Base-by-base conservation (phyloP, 2,113 vertebrate species). In the Alligator mississippiensis region DNA sequence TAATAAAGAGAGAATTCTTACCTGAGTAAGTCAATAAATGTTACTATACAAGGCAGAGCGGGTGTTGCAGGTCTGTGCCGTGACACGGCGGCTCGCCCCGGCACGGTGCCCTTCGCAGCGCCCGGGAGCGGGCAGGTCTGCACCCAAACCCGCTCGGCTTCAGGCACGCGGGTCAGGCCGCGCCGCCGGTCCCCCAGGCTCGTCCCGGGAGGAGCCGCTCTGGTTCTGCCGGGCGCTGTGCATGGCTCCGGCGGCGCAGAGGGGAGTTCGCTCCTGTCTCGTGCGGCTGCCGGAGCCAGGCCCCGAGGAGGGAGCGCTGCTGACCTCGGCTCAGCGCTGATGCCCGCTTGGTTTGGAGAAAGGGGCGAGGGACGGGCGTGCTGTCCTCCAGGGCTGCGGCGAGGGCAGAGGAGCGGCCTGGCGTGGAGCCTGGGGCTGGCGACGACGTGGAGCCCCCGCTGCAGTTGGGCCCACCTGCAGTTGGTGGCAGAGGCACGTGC, bases 1-100 rank as follows among this genome's bases (percentile, higher is more conserved):
- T 98, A 95, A 98, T 97, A 98, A 98, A 97, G 97, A 96, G 96
- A 97, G 96, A 97, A 96, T 97, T 97, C 96, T 97, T 97, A 97
- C 97, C 96, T 96, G 86, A 93, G 96, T 97, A 97, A 97, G 96
- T 97, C 96, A 98, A 98, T 98, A 97, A 98, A 98, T 96, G 96
- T 98, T 97, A 98, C 97, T 97, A 97, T 97, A 96, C 96, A 94
- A 82, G 61, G 70, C 12, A 80, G 14, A 1, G 24, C 78, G 77
- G 77, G 81, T 85, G 34, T 88, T 89, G n/a, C 68, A 11, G 18
- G 72, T 68, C 58, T n/a, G 57, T 11, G 70, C 82, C 47, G 28
- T 55, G n/a, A 17, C 38, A 24, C 9, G 34, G 6, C 22, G 68
- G 34, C 58, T 54, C 47, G 7, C 47, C 47, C 47, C 47, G 47